These are phyloP conservation scores for Oryzias woworae DNA, from an alignment of 2,113 vertebrate genomes.

Conservation along the genomic window DNA sequence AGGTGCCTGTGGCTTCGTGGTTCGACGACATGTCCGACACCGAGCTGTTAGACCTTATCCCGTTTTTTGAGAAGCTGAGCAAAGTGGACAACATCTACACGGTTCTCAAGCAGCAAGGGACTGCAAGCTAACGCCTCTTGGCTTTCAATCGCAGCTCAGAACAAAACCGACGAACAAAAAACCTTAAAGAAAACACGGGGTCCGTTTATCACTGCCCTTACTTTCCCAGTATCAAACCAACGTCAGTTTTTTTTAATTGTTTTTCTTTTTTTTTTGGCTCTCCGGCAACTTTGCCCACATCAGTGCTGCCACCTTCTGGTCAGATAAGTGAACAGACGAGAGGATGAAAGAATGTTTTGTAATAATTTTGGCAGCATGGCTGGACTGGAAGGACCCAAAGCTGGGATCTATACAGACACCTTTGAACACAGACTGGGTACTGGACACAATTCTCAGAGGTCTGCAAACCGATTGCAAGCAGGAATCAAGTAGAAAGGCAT, in stretches of 20 bases:
- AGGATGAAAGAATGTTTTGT: constrained; percentile 24
- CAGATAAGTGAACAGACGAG: constrained; percentile 13
- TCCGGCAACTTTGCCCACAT: background rate
- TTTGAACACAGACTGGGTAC: constrained; percentile 14
- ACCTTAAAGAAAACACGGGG: constrained; percentile 9
- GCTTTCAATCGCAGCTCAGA: constrained; percentile 21
- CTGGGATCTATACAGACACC: constrained; percentile 7
- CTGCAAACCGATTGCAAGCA: background rate
- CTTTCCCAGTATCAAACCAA: constrained; percentile 11
- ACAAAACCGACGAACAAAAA: constrained; percentile 20
- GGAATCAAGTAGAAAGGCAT: constrained; percentile 15
- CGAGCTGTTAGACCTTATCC: constrained; percentile 93
- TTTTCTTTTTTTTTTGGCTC: too few species aligned
- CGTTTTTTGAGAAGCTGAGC: constrained; percentile 96
- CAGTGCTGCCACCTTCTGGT: constrained; percentile 44
- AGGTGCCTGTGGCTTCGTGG: constrained; percentile 98
- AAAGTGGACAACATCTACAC: constrained; percentile 93
- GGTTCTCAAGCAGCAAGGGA: constrained; percentile 91
- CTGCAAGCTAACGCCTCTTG: constrained; percentile 82
- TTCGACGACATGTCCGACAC: constrained; percentile 98
- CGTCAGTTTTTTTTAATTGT: background rate
- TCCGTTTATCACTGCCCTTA: constrained; percentile 33
- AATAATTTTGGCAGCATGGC: constrained; percentile 6
- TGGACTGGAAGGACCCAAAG: constrained; percentile 13
- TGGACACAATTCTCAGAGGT: constrained; percentile 6